A percentile compares a stretch with the other conserved stretches of the same genome.
Evolutionary conservation across 2,113 vertebrate genomes (phyloP).

Genomic region (Perognathus longimembris): DNA sequence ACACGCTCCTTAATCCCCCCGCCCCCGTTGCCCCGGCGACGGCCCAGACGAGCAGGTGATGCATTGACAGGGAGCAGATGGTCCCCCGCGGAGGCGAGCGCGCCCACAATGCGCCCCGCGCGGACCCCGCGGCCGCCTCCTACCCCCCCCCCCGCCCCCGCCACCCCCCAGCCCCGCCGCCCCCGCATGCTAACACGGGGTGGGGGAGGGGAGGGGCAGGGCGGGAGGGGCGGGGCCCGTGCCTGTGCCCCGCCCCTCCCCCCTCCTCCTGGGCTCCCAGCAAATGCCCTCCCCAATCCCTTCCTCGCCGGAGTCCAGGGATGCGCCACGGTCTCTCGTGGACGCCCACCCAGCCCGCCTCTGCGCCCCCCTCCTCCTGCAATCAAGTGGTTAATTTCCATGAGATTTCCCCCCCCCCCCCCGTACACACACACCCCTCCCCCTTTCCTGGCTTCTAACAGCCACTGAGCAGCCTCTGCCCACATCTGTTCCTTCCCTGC

Average conservation of each 20-base stretch:
- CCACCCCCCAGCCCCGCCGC: constrained; percentile 25
- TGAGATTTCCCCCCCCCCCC: constrained; percentile 36
- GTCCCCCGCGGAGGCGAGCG: constrained; percentile 97
- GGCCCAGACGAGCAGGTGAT: constrained; percentile 98
- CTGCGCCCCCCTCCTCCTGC: not conserved
- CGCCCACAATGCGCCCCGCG: constrained; percentile 92
- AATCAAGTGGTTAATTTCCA: constrained; percentile 57
- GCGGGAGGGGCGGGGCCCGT: constrained; percentile 48
- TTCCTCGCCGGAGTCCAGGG: too few relatives aligned
- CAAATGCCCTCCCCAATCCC: not conserved
- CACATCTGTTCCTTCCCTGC: constrained; percentile 67
- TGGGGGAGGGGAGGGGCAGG: not conserved
- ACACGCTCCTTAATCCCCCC: constrained; percentile 82
- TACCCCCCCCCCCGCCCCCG: not conserved
- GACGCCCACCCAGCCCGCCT: not conserved
- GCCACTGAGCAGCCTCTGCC: not conserved
- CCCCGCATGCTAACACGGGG: constrained; percentile 72
- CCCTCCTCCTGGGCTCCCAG: not conserved
- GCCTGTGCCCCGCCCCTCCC: not conserved
- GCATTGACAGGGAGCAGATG: constrained; percentile 99
- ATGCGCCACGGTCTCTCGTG: too few relatives aligned
- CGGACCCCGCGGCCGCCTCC: constrained; percentile 91
- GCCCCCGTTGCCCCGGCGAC: constrained; percentile 92
- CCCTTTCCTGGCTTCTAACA: not conserved
- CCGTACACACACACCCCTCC: not conserved